These are phyloP conservation scores for Chionis minor DNA, from an alignment of 2,113 vertebrate genomes.

Conservation along the genomic window DNA sequence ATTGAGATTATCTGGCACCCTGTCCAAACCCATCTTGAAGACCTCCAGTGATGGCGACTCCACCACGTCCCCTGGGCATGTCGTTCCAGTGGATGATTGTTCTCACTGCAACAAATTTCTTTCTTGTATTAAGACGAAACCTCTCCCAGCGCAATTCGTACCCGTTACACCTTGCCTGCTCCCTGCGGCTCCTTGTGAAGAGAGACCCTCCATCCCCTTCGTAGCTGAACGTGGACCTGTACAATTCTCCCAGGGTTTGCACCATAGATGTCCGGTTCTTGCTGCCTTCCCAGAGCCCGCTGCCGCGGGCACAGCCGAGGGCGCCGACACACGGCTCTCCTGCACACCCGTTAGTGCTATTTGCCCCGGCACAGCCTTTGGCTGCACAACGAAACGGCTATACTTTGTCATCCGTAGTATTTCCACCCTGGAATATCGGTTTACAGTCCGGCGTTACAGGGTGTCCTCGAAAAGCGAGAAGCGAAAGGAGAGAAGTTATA, in stretches of 20 bases:
- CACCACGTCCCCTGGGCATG: neutral
- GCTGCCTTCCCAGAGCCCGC: neutral
- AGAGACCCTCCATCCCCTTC: neutral
- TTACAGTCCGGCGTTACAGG: neutral
- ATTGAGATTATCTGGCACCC: neutral
- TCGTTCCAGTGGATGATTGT: neutral
- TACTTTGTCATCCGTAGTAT: conserved; percentile 26
- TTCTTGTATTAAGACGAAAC: neutral
- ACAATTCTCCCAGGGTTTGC: neutral
- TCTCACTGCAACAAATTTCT: neutral
- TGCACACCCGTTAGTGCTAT: neutral
- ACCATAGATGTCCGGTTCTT: neutral
- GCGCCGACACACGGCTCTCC: neutral
- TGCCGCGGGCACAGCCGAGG: fast-evolving
- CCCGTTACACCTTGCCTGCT: neutral
- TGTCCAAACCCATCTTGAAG: neutral
- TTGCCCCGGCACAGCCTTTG: neutral
- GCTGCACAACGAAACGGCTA: neutral
- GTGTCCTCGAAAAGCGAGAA: neutral
- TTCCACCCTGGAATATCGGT: conserved; percentile 39
- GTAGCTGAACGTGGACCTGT: fast-evolving
- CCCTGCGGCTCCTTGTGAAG: neutral
- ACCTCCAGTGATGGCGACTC: neutral
- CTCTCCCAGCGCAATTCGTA: neutral
- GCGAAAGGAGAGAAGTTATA: conserved; percentile 1